Evolutionary conservation across 2,888 invertebrate species (phyloP), one percentile per base, ranked within the genome.

Genomic region (Cephus pulcher): DNA sequence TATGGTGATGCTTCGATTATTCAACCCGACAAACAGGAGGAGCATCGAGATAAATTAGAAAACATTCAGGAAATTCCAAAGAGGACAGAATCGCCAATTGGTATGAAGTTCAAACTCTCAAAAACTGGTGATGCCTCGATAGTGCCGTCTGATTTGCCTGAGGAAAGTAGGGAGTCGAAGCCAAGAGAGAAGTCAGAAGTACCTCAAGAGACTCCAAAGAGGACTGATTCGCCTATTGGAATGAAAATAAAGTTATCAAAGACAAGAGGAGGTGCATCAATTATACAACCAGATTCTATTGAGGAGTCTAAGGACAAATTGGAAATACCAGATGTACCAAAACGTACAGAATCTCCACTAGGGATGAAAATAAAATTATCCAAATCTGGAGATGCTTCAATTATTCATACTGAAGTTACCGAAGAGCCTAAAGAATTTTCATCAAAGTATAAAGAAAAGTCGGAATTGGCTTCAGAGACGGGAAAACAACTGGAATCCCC

Each of bases 71-170:
- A 84, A 15, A 74, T 75, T 34, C 80, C 82, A 12, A 85, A 84
- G 74, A 82, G 86, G 35, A 85, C 83, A 12, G 88, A 89, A 79
- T 86, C 87, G 0, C 86, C 86, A n/a, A 80, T 88, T 3, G 91
- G 90, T 34, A 88, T 91, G 86, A 91, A 91, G 76, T 89, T 91
- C 75, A 91, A 91, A 80, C 82, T 90, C 12, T 82, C 81, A 34
- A 83, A 88, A 80, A 80, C 34, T 56, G 77, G 89, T 0, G 89
- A 89, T 82, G 89, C 83, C 1, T 87, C 89, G 4, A 89, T 89
- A 76, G 85, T 89, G 33, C 83, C 81, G 33, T 71, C 83, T 34
- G 85, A 85, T 33, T 33, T 71, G 33, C n/a, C 37, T 32, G 83
- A 82, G 12, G 69, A 75, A 33, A 23, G 34, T 32, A 73, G 76